Percentiles rank a stretch among this genome's conserved stretches.
phyloP scores from a whole-genome alignment of 1,140 invertebrate species.

The Drosophila sproati region DNA sequence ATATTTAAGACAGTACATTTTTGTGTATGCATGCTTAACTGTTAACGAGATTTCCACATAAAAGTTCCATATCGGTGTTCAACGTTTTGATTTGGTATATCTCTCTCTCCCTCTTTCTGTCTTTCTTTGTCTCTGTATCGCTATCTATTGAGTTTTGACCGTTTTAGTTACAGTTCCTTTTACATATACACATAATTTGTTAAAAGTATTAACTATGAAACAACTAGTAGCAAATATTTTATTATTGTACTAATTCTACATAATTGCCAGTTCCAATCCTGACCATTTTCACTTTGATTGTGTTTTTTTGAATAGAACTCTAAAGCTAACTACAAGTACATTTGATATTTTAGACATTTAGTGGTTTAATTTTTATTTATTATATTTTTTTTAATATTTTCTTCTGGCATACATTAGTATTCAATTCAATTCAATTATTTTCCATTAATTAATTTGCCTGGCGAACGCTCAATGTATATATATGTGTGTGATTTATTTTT shows the following conservation, averaged over 20 bases:
- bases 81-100: constrained; percentile 50
- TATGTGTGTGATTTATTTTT: constrained; percentile 19
- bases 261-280: constrained; percentile 63
- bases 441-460: constrained; percentile 45
- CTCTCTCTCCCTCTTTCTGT: background rate
- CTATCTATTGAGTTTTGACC: constrained; percentile 46
- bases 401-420: constrained; percentile 32
- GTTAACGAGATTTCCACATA: constrained; percentile 48
- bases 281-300: constrained; percentile 11
- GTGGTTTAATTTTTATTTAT: constrained; percentile 28
- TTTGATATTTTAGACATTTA: constrained; percentile 77
- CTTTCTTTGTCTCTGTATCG: background rate
- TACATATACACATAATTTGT: constrained; percentile 54
- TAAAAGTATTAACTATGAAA: constrained; percentile 71
- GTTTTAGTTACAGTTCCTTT: constrained; percentile 48
- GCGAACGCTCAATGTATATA: constrained; percentile 18
- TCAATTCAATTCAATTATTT: constrained; percentile 22
- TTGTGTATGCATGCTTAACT: constrained; percentile 50
- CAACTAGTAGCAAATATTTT: constrained; percentile 71
- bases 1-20: constrained; percentile 52
- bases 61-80: constrained; percentile 77
- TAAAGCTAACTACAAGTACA: constrained; percentile 63
- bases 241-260: constrained; percentile 64
- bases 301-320: constrained; percentile 40
- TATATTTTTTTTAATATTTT: constrained; percentile 23